A percentile compares a stretch with the other conserved stretches of the same genome.
Evolutionary conservation across 2,113 vertebrate genomes (phyloP).

Genomic region (Psittacus erithacus): DNA sequence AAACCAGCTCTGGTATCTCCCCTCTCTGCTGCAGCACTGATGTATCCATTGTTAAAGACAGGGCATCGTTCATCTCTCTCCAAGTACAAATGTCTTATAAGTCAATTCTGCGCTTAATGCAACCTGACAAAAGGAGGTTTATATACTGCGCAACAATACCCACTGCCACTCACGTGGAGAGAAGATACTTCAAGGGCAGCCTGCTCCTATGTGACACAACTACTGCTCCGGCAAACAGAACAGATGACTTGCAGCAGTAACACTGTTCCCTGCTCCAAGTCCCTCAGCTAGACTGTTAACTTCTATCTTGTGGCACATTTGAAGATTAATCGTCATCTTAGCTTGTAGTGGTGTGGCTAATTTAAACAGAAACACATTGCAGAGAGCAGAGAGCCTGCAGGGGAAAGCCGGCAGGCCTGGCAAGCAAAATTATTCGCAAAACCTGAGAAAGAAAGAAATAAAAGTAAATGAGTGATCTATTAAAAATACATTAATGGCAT

Average conservation of each 20-base stretch:
- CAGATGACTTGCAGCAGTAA: background rate
- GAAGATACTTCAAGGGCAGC: constrained; percentile 42
- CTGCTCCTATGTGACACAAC: background rate
- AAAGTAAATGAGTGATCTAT: constrained; percentile 70
- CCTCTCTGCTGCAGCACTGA: background rate
- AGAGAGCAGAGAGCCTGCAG: constrained; percentile 55
- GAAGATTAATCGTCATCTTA: constrained; percentile 58
- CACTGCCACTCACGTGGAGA: background rate
- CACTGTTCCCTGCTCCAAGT: background rate
- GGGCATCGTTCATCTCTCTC: background rate
- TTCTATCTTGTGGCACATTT: background rate
- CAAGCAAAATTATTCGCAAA: constrained; percentile 14
- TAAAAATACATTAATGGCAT: constrained; percentile 74
- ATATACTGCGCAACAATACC: background rate
- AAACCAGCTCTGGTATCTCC: background rate
- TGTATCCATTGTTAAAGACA: background rate
- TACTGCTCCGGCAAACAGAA: background rate
- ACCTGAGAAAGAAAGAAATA: constrained; percentile 41
- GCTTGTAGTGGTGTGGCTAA: constrained; percentile 37
- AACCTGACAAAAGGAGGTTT: constrained; percentile 11
- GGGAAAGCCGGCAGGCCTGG: constrained; percentile 6
- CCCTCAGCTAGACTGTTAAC: background rate
- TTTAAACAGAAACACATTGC: constrained; percentile 65
- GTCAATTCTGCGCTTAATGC: constrained; percentile 2
- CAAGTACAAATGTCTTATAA: background rate